phyloP scores from a whole-genome alignment of 2,113 vertebrate genomes.

The Dromiciops gliroides region DNA sequence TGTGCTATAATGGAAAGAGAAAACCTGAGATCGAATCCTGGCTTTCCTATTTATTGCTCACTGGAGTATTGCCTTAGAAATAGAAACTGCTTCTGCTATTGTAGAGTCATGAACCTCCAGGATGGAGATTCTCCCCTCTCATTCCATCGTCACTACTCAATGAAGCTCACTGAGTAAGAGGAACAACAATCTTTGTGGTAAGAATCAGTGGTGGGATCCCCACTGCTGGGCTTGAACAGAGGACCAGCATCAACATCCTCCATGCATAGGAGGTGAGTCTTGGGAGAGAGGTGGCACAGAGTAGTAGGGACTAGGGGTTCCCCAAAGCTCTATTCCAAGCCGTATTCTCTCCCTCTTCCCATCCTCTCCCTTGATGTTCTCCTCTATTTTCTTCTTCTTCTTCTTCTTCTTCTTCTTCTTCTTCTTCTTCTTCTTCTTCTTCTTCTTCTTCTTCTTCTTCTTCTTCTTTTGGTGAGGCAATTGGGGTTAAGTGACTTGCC shows the following conservation, averaged over 20 bases:
- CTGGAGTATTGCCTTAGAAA: background rate
- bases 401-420: no score
- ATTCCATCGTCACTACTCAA: background rate
- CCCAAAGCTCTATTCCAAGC: background rate
- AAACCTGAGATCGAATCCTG: background rate
- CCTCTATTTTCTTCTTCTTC: no score
- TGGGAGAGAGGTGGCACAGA: background rate
- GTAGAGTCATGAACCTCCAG: background rate
- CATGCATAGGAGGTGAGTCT: background rate
- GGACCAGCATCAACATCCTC: background rate
- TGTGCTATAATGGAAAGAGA: background rate
- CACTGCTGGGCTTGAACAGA: background rate
- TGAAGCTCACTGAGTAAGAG: background rate
- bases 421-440: no score
- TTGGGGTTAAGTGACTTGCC: no score
- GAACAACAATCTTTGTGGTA: background rate
- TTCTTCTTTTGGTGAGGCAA: no score
- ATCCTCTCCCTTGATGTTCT: background rate
- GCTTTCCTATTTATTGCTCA: background rate
- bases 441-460: no score
- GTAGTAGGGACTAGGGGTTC: background rate
- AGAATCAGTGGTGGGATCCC: background rate
- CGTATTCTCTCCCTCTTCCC: background rate
- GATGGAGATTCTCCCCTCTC: background rate
- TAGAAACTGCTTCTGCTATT: background rate